Percentiles rank a stretch among this genome's conserved stretches.
These are phyloP conservation scores for Chrysocyon brachyurus DNA, from an alignment of 2,797 vertebrate genomes.

Conservation along the genomic window DNA sequence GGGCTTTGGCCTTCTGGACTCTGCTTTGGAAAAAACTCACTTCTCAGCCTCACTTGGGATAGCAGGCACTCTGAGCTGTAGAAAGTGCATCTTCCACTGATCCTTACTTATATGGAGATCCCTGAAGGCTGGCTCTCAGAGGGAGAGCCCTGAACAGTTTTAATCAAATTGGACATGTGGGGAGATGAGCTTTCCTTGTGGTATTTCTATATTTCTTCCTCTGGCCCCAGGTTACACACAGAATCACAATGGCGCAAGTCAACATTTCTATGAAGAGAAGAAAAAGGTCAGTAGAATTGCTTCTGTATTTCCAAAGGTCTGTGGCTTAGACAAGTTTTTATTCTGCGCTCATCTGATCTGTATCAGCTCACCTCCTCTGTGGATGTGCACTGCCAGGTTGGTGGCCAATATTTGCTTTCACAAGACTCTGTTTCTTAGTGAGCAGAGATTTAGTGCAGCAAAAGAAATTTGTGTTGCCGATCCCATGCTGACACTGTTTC, in stretches of 20 bases:
- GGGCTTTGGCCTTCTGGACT: not conserved
- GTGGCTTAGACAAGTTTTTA: slow-evolving; percentile 51
- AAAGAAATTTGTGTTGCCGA: not conserved
- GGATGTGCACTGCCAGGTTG: not conserved
- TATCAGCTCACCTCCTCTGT: slow-evolving; percentile 34
- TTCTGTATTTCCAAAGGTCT: slow-evolving; percentile 56
- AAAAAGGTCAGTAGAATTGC: slow-evolving; percentile 68
- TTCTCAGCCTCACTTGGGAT: not conserved
- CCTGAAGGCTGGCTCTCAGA: slow-evolving; percentile 10
- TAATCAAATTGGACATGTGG: slow-evolving; percentile 61
- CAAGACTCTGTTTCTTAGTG: not conserved
- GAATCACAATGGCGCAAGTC: slow-evolving; percentile 20
- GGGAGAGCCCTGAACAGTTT: slow-evolving; percentile 2
- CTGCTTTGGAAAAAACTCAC: not conserved
- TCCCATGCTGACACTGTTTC: not conserved
- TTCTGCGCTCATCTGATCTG: slow-evolving; percentile 26
- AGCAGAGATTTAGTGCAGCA: not conserved
- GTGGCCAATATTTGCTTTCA: slow-evolving; percentile 42
- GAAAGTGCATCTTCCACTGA: not conserved
- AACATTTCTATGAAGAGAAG: slow-evolving; percentile 31
- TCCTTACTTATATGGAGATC: not conserved
- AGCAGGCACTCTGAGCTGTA: not conserved
- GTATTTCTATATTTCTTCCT: slow-evolving; percentile 60
- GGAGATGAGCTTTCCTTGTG: slow-evolving; percentile 6
- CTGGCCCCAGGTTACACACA: slow-evolving; percentile 51